phyloP scores from a whole-genome alignment of 2,888 invertebrate genomes.

The Campaea margaritaria region DNA sequence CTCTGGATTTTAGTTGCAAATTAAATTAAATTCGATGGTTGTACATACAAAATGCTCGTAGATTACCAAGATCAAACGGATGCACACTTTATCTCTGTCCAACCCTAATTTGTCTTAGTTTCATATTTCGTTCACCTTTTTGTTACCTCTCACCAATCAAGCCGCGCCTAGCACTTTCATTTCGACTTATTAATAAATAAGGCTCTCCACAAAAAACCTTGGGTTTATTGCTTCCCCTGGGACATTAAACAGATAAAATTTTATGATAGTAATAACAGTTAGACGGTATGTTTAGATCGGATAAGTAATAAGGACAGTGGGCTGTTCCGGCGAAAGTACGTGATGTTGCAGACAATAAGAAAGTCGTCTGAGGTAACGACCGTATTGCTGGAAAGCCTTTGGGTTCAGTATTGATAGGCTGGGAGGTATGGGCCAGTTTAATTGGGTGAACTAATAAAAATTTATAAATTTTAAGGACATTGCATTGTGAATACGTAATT shows the following conservation, averaged over 20 bases:
- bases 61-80: not conserved
- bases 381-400: constrained; percentile 46
- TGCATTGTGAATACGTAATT: too few relatives aligned
- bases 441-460: too few relatives aligned
- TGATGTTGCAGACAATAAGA: constrained; percentile 55
- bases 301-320: constrained; percentile 48
- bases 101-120: constrained; percentile 29
- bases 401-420: constrained; percentile 21
- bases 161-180: constrained; percentile 29
- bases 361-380: constrained; percentile 53
- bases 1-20: too few relatives aligned
- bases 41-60: not conserved
- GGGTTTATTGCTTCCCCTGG: constrained; percentile 33
- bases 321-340: constrained; percentile 51
- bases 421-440: constrained; percentile 2
- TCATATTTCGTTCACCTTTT: constrained; percentile 23
- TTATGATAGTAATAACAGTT: constrained; percentile 49
- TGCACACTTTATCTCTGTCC: constrained; percentile 34
- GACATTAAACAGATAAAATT: constrained; percentile 49
- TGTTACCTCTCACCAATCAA: constrained; percentile 27
- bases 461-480: too few relatives aligned
- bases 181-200: constrained; percentile 36
- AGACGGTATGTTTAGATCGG: constrained; percentile 48
- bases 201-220: constrained; percentile 32
- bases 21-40: too few relatives aligned